Conservation (phyloP, 2,113 vertebrate genomes). For the Diadophis punctatus region DNA sequence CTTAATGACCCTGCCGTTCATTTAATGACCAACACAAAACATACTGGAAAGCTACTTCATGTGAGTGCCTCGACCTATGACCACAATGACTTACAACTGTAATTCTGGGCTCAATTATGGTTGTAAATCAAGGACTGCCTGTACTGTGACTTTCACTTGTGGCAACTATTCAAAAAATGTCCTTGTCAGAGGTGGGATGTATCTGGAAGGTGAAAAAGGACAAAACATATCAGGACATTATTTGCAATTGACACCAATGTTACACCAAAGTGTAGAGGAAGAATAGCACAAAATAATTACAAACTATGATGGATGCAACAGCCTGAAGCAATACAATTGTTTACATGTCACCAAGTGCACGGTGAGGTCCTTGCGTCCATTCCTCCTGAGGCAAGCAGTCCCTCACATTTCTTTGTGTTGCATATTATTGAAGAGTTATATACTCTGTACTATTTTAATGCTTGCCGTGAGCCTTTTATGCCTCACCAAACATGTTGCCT, state of each 20-base stretch:
- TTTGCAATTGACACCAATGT: background rate
- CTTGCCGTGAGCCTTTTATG: background rate
- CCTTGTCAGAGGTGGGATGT: background rate
- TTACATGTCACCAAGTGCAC: background rate
- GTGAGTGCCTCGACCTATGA: background rate
- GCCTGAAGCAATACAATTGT: background rate
- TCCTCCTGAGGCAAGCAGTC: background rate
- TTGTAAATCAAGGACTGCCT: background rate
- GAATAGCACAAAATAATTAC: background rate
- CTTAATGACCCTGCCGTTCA: background rate
- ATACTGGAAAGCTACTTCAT: background rate
- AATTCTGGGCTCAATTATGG: background rate
- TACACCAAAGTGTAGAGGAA: background rate
- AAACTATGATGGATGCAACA: background rate
- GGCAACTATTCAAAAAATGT: background rate
- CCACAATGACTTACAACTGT: background rate
- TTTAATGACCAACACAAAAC: background rate
- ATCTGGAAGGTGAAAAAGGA: background rate
- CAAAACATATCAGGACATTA: background rate
- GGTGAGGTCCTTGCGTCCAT: slow-evolving; percentile 15
- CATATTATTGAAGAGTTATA: slow-evolving; percentile 9
- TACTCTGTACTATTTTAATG: background rate
- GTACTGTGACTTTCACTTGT: background rate
- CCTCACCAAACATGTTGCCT: background rate
- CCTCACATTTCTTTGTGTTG: background rate